Conservation (phyloP, 2,888 invertebrate genomes). For the Philonicus albiceps region DNA sequence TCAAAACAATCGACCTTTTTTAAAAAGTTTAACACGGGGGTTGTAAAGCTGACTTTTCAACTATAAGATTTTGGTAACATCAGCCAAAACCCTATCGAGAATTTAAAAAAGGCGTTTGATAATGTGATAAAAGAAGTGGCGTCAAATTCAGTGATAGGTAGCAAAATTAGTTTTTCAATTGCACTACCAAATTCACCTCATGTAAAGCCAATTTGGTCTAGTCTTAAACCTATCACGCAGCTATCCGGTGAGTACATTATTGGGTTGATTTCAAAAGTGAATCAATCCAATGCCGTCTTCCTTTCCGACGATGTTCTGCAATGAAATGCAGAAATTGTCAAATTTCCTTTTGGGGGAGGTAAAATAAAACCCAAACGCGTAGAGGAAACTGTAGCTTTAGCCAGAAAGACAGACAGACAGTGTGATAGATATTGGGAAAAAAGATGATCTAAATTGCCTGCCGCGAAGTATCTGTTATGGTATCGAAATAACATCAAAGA, state of each 20-base stretch:
- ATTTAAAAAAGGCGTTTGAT: neutral
- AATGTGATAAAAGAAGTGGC: neutral
- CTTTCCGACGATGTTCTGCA: slow-evolving; percentile 7
- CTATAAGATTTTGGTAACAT: neutral
- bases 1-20: neutral
- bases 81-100: neutral
- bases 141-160: slow-evolving; percentile 1
- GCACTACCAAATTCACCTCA: neutral
- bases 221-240: slow-evolving; percentile 3
- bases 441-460: neutral
- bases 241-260: slow-evolving; percentile 13
- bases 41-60: neutral
- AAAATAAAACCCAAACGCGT: neutral
- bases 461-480: slow-evolving; percentile 24
- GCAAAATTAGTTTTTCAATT: slow-evolving; percentile 32
- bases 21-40: neutral
- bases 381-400: neutral
- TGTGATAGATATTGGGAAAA: slow-evolving; percentile 26
- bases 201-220: slow-evolving; percentile 22
- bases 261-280: slow-evolving; percentile 17
- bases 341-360: neutral
- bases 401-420: no score
- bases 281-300: slow-evolving; percentile 1
- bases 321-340: neutral
- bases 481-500: slow-evolving; percentile 3